Percentiles rank a stretch among this genome's conserved stretches.
Evolutionary conservation across 2,797 vertebrate species (phyloP).

Genomic region (Chelon auratus): DNA sequence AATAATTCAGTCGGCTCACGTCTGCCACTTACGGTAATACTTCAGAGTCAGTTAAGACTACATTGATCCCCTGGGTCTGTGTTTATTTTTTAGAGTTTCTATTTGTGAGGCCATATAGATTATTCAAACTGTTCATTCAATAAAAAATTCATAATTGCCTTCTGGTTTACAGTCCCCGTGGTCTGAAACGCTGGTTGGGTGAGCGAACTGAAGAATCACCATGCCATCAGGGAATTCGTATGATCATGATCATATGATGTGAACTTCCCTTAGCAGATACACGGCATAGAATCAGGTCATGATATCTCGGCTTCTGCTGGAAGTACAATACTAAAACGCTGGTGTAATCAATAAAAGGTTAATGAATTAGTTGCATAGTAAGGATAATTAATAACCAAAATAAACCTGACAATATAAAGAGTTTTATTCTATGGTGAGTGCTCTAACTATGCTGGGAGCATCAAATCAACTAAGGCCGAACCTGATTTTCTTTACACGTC

Average conservation of each 20-base stretch:
- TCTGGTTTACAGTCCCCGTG: not conserved
- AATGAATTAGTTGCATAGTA: not conserved
- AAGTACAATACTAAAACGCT: not conserved
- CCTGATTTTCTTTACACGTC: conserved; percentile 60
- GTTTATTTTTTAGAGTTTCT: conserved; percentile 56
- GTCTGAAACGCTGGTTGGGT: not conserved
- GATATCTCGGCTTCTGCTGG: not conserved
- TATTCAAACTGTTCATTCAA: no score
- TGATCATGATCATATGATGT: not conserved
- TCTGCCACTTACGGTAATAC: conserved; percentile 44
- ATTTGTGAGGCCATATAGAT: conserved; percentile 21
- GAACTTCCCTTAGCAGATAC: not conserved
- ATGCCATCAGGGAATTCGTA: not conserved
- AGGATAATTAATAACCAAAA: not conserved
- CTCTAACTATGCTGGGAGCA: not conserved
- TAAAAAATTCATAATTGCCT: no score
- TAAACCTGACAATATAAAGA: not conserved
- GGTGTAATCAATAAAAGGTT: not conserved
- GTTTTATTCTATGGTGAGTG: not conserved
- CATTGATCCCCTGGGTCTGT: conserved; percentile 52
- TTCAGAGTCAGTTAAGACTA: conserved; percentile 49
- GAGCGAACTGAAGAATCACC: not conserved
- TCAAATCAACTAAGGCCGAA: conserved; percentile 51
- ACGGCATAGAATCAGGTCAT: not conserved
- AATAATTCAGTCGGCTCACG: conserved; percentile 46